phyloP scores from a whole-genome alignment of 2,888 invertebrate species.

The Idaea straminata region DNA sequence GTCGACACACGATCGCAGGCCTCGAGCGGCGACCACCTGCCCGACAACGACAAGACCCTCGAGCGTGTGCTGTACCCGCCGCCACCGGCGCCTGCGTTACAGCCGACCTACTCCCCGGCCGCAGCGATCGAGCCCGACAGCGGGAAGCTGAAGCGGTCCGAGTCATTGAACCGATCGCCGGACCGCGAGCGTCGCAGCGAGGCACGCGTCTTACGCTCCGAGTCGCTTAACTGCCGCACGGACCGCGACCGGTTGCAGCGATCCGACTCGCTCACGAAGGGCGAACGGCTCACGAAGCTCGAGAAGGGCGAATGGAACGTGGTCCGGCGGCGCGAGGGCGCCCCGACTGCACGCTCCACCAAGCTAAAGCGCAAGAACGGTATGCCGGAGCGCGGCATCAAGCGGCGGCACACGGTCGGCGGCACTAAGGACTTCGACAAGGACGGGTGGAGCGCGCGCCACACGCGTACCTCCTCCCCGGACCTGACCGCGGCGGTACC shows the following conservation, averaged over 20 bases:
- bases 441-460: conserved; percentile 81
- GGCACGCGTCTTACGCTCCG: conserved; percentile 81
- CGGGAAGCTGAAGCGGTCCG: conserved; percentile 77
- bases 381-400: conserved; percentile 90
- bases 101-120: conserved; percentile 30
- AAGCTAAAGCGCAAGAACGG: conserved; percentile 88
- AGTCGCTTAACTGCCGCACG: conserved; percentile 80
- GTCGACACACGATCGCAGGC: conserved; percentile 86
- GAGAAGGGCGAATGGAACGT: conserved; percentile 87
- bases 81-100: conserved; percentile 37
- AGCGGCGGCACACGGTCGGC: conserved; percentile 94
- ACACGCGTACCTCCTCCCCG: conserved; percentile 81
- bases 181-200: conserved; percentile 51
- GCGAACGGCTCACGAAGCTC: conserved; percentile 77
- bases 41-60: conserved; percentile 64
- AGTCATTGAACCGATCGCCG: conserved; percentile 81
- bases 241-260: conserved; percentile 28
- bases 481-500: conserved; percentile 66
- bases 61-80: conserved; percentile 38
- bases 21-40: conserved; percentile 48
- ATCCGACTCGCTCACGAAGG: conserved; percentile 49
- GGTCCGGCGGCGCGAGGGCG: conserved; percentile 82
- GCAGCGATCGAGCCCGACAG: conserved; percentile 39
- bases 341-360: conserved; percentile 78
- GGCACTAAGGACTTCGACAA: conserved; percentile 91